Evolutionary conservation across 2,888 invertebrate species (phyloP), one percentile per base, ranked within the genome.

Genomic region (Drosophila rellima): DNA sequence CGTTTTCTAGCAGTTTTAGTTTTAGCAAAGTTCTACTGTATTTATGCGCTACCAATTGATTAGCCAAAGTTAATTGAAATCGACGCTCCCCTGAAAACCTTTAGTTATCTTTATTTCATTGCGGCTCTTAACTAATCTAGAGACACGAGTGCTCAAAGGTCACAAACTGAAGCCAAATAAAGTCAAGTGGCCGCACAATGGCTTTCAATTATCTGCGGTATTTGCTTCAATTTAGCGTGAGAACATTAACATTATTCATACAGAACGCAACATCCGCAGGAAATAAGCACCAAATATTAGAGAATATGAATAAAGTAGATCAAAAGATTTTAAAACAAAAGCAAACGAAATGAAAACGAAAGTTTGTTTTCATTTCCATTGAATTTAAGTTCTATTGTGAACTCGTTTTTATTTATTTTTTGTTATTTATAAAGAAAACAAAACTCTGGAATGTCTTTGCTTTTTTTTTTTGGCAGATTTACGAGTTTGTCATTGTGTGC

Each of bases 311-410:
- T 4, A 23, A 23, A 23, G 7, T 2, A 56, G 44, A 56, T 56
- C 44, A 35, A 56, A 56, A 56, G 56, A 26, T 35, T 23, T 20
- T 2, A 29, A 39, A 26, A 13, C 7, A 29, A 5, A 15, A 29
- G 18, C 31, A 42, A 33, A 3, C 4, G 6, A 11, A 29, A 26
- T 15, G 33, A 56, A 72, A 76, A 59, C 44, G 75, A 75, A 75
- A 76, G 80, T 61, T 65, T 62, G 26, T 55, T 74, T 78, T 64
- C 29, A 54, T 70, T 72, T 73, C 56, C 18, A 61, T 51, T 50
- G 45, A 64, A 60, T 72, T 72, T 51, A 17, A 10, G 54, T 71
- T 63, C 65, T 60, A 37, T 74, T 74, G 56, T 71, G 44, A 56
- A 39, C 26, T 52, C 45, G 37, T 26, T 47, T 57, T 42, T 8